Base-by-base conservation (phyloP, 2,888 invertebrate genomes). In the Latrodectus hesperus region DNA sequence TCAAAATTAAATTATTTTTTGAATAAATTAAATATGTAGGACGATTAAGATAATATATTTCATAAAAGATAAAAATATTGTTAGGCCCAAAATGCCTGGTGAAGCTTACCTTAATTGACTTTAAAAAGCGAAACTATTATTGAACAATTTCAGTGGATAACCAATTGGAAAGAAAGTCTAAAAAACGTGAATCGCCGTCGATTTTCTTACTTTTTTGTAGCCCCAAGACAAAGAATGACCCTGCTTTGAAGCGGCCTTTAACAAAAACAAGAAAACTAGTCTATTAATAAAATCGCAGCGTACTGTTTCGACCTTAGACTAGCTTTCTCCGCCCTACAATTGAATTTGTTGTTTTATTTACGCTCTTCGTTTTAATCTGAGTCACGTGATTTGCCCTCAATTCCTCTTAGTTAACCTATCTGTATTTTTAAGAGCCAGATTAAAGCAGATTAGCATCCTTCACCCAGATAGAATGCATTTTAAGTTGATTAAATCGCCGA, bases 241-340 rank as follows among this genome's bases (percentile, higher is more conserved):
- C 77, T 51, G 49, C 22, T 14, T 10, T 16, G 17, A 9, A 73
- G 60, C 74, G 81, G 73, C 81, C 81, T 81, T 81, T 81, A 81
- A 81, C 81, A 74, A 81, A 52, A 81, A 52, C 52, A 81, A 22
- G 14, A 81, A 74, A 65, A 60, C 53, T 14, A 67, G 73, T 6
- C n/a, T 52, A 55, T 60, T 60, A 60, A 60, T 60, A 60, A 60
- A 60, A 55, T 16, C 16, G 14, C 38, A 11, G 17, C 51, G n/a
- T 49, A 26, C 52, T 49, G 55, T n/a, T 68, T 26, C 80, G 85
- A 86, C 85, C 85, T 86, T 80, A 78, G 73, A 22, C 78, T 17
- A 80, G 80, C 85, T 86, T 80, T 78, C 81, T 52, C 73, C 73
- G 81, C 53, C 72, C 55, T 14, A 55, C 26, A 17, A 49, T 11